Conservation (phyloP, 2,888 invertebrate species). For the Gymnosoma rotundatum region DNA sequence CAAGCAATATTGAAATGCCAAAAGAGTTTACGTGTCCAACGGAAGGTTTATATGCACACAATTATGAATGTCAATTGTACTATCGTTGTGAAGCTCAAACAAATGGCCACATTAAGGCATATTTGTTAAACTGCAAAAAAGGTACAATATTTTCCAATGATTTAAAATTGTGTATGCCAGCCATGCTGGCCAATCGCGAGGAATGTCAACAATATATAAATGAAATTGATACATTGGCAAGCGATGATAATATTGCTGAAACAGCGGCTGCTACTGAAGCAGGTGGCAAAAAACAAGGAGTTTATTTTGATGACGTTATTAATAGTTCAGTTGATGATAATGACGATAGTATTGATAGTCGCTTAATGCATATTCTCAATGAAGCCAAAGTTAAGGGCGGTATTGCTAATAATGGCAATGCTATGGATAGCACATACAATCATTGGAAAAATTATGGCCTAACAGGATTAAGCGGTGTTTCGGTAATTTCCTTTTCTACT, state of each 20-base stretch:
- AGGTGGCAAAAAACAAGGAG: constrained; percentile 61
- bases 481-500: constrained; percentile 80
- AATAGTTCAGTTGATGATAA: constrained; percentile 72
- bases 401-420: constrained; percentile 71
- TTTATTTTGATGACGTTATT: constrained; percentile 64
- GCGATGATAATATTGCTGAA: constrained; percentile 72
- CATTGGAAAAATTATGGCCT: constrained; percentile 78
- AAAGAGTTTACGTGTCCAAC: constrained; percentile 84
- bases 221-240: constrained; percentile 76
- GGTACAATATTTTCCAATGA: constrained; percentile 89
- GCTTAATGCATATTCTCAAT: constrained; percentile 57
- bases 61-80: constrained; percentile 88
- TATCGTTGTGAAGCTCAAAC: constrained; percentile 88
- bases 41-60: constrained; percentile 89
- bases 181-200: constrained; percentile 86
- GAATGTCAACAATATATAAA: constrained; percentile 85
- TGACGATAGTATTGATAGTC: constrained; percentile 71
- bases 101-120: constrained; percentile 83
- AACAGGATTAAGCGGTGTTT: constrained; percentile 80
- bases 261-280: constrained; percentile 54
- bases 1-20: constrained; percentile 64
- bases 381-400: constrained; percentile 56
- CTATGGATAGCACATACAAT: constrained; percentile 72
- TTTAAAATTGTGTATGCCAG: constrained; percentile 87
- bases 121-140: constrained; percentile 88